Conservation (phyloP, 2,797 vertebrate genomes). For the Pangasius macronema region DNA sequence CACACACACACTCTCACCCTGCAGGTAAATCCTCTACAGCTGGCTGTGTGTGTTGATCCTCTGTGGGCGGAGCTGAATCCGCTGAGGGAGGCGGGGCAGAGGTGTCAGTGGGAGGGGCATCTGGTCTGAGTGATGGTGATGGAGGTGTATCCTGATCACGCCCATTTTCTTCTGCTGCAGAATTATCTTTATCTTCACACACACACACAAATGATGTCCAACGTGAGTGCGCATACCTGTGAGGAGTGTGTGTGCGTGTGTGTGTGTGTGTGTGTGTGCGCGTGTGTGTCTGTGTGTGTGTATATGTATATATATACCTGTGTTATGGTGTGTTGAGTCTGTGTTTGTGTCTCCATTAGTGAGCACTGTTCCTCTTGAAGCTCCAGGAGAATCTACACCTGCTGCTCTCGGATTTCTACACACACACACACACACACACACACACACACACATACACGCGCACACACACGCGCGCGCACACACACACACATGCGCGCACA, state of each 20-base stretch:
- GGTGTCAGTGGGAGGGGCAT: slow-evolving; percentile 18
- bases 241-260: slow-evolving; percentile 42
- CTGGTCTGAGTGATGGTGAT: slow-evolving; percentile 60
- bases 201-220: not conserved
- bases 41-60: slow-evolving; percentile 66
- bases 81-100: slow-evolving; percentile 47
- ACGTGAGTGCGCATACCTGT: slow-evolving; percentile 15
- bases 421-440: slow-evolving; percentile 19
- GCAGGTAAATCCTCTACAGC: slow-evolving; percentile 81
- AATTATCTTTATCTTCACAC: slow-evolving; percentile 79
- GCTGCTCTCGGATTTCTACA: slow-evolving; percentile 6
- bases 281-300: slow-evolving; percentile 18
- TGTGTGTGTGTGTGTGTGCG: not conserved
- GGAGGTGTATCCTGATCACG: slow-evolving; percentile 61
- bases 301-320: slow-evolving; percentile 7
- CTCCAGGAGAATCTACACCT: not conserved
- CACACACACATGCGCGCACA: slow-evolving; percentile 4
- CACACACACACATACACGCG: slow-evolving; percentile 29
- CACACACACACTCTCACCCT: slow-evolving; percentile 59
- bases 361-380: not conserved
- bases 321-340: not conserved
- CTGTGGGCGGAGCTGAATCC: slow-evolving; percentile 64
- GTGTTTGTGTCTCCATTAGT: slow-evolving; percentile 23
- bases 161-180: slow-evolving; percentile 70
- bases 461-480: too few species aligned